phyloP scores from a whole-genome alignment of 2,888 invertebrate genomes.

The Limnephilus auricula region DNA sequence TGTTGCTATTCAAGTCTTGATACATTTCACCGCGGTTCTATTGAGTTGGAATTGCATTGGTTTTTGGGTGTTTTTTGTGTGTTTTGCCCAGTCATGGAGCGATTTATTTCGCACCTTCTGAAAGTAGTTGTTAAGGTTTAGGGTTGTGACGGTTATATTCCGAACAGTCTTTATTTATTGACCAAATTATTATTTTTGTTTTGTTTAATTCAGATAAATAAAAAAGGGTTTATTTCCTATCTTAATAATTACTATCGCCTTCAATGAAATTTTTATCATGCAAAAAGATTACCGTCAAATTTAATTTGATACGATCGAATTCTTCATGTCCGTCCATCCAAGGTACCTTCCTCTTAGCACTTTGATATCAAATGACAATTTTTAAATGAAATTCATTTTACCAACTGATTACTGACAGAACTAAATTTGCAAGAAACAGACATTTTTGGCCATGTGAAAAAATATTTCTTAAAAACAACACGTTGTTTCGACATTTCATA shows the following conservation, averaged over 20 bases:
- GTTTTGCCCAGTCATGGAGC: background rate
- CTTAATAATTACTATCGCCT: background rate
- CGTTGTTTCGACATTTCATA: too few relatives aligned
- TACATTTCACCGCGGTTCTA: background rate
- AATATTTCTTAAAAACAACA: too few relatives aligned
- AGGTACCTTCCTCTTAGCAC: too few relatives aligned
- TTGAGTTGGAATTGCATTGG: background rate
- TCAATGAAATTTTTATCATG: background rate
- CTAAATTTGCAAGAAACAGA: too few relatives aligned
- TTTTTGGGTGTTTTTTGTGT: background rate
- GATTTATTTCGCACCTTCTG: background rate
- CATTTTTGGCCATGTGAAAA: too few relatives aligned
- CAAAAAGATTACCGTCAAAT: background rate
- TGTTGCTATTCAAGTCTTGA: background rate
- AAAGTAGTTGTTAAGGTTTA: background rate
- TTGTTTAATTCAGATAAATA: background rate
- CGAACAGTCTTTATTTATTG: background rate
- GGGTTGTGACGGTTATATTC: background rate
- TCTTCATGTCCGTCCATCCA: too few relatives aligned
- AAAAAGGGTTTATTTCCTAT: background rate
- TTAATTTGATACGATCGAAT: too few relatives aligned
- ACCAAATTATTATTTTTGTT: background rate
- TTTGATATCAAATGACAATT: too few relatives aligned
- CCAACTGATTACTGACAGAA: too few relatives aligned
- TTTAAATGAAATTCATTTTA: too few relatives aligned